These are phyloP conservation scores for Epizoanthus scotinus DNA, from an alignment of 92 coral and sea anemone species.

Conservation along the genomic window DNA sequence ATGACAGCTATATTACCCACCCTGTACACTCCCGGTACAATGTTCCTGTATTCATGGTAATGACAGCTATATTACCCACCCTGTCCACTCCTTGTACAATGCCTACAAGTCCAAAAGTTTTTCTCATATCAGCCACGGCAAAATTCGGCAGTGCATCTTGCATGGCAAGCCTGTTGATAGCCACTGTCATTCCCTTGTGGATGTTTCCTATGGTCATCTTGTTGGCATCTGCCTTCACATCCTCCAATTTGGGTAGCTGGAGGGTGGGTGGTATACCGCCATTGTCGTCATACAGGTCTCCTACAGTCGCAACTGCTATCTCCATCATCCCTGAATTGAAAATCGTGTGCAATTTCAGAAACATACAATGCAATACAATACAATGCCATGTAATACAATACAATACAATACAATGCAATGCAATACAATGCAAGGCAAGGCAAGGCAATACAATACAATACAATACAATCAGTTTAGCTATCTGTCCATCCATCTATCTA, in stretches of 20 bases:
- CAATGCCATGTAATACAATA: too few species aligned
- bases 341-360: not conserved
- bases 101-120: conserved; percentile 87
- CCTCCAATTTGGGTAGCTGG: conserved; percentile 85
- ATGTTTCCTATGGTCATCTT: conserved; percentile 75
- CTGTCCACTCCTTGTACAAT: conserved; percentile 82
- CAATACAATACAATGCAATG: too few species aligned
- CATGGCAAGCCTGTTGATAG: conserved; percentile 56
- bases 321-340: conserved; percentile 83
- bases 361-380: too few species aligned
- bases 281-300: conserved; percentile 92
- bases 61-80: conserved; percentile 44
- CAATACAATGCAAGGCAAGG: too few species aligned
- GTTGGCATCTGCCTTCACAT: conserved; percentile 89
- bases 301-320: conserved; percentile 90
- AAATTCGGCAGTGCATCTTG: conserved; percentile 67
- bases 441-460: too few species aligned
- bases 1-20: not conserved
- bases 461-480: too few species aligned
- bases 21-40: not conserved
- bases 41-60: not conserved
- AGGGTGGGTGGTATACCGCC: conserved; percentile 90
- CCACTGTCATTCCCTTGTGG: conserved; percentile 79
- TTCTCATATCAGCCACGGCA: conserved; percentile 93
- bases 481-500: too few species aligned